Conservation (phyloP, 2,113 vertebrate genomes). For the Nothoprocta perdicaria region DNA sequence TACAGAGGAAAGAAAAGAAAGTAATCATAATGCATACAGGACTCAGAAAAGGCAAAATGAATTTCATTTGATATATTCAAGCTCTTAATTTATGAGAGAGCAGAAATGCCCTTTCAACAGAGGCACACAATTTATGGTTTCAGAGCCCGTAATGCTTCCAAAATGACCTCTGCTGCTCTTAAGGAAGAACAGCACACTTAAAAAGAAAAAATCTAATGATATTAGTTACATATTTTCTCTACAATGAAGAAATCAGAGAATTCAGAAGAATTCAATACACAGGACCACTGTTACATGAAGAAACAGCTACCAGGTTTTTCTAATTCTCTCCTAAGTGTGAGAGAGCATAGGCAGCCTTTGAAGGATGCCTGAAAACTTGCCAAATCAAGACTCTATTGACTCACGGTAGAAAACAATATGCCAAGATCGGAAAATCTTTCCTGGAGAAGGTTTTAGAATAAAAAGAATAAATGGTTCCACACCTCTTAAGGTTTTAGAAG, state of each 20-base stretch:
- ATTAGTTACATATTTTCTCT: neutral
- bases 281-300: neutral
- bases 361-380: neutral
- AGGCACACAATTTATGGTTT: neutral
- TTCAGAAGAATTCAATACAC: neutral
- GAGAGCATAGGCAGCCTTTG: neutral
- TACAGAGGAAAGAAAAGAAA: neutral
- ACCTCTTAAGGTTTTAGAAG: neutral
- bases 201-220: neutral
- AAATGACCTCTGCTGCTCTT: neutral
- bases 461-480: neutral
- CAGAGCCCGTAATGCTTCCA: neutral
- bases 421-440: neutral
- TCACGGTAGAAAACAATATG: neutral
- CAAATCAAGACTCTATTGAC: neutral
- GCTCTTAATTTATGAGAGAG: neutral
- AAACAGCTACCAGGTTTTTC: neutral
- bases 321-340: neutral
- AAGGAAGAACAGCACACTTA: neutral
- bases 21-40: neutral
- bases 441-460: neutral
- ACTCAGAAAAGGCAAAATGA: neutral
- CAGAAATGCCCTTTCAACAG: constrained; percentile 12
- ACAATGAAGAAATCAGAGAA: neutral
- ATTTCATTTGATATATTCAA: neutral